Conservation (phyloP, 2,888 invertebrate species). For the Lepidocyrtinus sp. region DNA sequence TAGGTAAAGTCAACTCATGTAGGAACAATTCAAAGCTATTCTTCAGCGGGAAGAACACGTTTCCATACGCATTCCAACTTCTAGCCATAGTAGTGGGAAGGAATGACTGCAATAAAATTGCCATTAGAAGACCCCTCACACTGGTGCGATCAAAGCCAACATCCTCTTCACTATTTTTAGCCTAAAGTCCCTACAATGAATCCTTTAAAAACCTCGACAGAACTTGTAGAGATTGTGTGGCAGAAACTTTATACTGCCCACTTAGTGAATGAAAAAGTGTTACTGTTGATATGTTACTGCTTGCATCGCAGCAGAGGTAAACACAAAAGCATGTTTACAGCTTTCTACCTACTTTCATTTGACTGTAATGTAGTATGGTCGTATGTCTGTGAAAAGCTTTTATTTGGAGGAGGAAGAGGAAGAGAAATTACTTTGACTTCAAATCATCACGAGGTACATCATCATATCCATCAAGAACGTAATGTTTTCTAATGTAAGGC, state of each 20-base stretch:
- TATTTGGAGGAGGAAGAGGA: constrained; percentile 2
- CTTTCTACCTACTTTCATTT: constrained; percentile 4
- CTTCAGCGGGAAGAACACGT: background rate
- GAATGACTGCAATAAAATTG: constrained; percentile 56
- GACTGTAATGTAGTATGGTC: background rate
- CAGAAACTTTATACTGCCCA: background rate
- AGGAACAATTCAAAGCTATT: background rate
- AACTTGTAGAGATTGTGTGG: too few relatives aligned
- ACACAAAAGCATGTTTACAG: constrained; percentile 33
- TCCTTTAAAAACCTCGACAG: constrained; percentile 25
- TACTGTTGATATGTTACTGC: too few relatives aligned
- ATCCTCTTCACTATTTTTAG: too few relatives aligned
- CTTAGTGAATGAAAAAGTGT: constrained; percentile 12
- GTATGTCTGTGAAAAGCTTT: background rate
- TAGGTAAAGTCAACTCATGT: too few relatives aligned
- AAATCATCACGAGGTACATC: constrained; percentile 18
- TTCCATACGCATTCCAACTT: constrained; percentile 29
- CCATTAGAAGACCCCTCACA: constrained; percentile 55
- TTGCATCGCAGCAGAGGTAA: too few relatives aligned
- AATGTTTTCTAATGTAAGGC: too few relatives aligned
- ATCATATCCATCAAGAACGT: too few relatives aligned
- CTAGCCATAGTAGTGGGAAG: too few relatives aligned
- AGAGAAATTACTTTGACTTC: constrained; percentile 31
- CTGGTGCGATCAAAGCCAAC: constrained; percentile 48
- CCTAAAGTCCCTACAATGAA: constrained; percentile 17